These are phyloP conservation scores for Melanogrammus aeglefinus DNA, from an alignment of 2,797 vertebrate species.

Conservation along the genomic window DNA sequence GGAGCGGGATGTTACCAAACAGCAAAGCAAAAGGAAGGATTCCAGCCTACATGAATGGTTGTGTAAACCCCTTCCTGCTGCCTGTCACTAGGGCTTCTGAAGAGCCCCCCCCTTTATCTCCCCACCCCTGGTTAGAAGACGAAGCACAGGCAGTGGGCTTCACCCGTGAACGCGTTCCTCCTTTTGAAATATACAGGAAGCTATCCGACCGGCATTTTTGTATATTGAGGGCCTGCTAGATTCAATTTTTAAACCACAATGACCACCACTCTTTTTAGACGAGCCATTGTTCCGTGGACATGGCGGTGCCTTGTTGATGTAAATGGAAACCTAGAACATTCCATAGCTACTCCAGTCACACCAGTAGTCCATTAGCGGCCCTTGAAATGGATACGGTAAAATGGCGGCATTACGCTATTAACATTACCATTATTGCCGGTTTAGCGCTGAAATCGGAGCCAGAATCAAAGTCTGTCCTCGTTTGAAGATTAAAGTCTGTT, in stretches of 20 bases:
- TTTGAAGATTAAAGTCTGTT: slow-evolving; percentile 50
- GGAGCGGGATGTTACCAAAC: neutral
- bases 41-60: slow-evolving; percentile 4
- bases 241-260: slow-evolving; percentile 18
- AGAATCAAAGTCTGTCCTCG: slow-evolving; percentile 53
- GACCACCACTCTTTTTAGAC: neutral
- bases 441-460: slow-evolving; percentile 60
- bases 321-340: slow-evolving; percentile 50
- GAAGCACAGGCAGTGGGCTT: slow-evolving; percentile 6
- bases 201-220: neutral
- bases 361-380: slow-evolving; percentile 50
- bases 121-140: neutral
- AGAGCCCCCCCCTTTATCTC: neutral
- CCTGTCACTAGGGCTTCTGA: slow-evolving; percentile 18
- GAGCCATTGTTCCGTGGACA: slow-evolving; percentile 28
- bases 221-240: neutral
- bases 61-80: slow-evolving; percentile 16
- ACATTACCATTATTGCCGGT: slow-evolving; percentile 50
- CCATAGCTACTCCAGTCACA: slow-evolving; percentile 46
- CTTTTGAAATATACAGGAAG: slow-evolving; percentile 10
- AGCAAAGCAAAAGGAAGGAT: neutral
- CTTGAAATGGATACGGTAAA: slow-evolving; percentile 61
- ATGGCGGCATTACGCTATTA: slow-evolving; percentile 52
- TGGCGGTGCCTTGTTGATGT: slow-evolving; percentile 37
- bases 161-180: slow-evolving; percentile 3